phyloP scores from a whole-genome alignment of 1,140 invertebrate species.

The Meloidogyne floridensis region DNA sequence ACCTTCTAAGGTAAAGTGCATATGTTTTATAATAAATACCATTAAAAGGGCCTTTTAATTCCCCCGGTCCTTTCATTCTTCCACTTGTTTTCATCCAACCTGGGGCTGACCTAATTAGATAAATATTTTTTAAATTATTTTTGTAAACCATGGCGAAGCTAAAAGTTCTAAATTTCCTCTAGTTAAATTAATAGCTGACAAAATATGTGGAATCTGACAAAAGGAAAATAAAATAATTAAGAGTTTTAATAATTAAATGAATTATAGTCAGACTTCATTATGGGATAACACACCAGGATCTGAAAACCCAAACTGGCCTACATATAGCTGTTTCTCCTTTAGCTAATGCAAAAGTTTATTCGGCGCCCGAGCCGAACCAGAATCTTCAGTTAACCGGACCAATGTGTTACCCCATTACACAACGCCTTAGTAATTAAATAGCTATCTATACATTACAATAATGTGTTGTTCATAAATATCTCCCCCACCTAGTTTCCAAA shows the following conservation, averaged over 20 bases:
- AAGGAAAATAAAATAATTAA: background rate
- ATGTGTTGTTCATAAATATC: too few relatives aligned
- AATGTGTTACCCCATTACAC: too few relatives aligned
- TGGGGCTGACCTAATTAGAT: conserved; percentile 80
- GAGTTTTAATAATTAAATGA: background rate
- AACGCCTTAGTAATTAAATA: too few relatives aligned
- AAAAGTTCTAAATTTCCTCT: background rate
- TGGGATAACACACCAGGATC: too few relatives aligned
- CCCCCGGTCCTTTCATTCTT: conserved; percentile 68
- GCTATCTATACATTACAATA: too few relatives aligned
- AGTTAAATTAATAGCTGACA: background rate
- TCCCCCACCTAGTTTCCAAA: too few relatives aligned
- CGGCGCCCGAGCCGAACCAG: too few relatives aligned
- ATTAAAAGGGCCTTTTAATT: conserved; percentile 70
- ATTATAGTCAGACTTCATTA: too few relatives aligned
- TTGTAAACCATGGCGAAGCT: conserved; percentile 12
- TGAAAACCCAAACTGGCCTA: too few relatives aligned
- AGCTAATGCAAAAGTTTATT: too few relatives aligned
- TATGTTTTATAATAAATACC: conserved; percentile 77
- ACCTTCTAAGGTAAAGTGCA: conserved; percentile 79
- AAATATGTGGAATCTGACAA: conserved; percentile 24
- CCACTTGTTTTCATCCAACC: conserved; percentile 89
- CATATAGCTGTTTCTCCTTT: too few relatives aligned
- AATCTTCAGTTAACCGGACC: too few relatives aligned
- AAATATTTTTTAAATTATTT: conserved; percentile 67